Percentiles rank a stretch among this genome's conserved stretches.
Evolutionary conservation across 1,140 invertebrate species (phyloP).

Genomic region (Drosophila sturtevanti): DNA sequence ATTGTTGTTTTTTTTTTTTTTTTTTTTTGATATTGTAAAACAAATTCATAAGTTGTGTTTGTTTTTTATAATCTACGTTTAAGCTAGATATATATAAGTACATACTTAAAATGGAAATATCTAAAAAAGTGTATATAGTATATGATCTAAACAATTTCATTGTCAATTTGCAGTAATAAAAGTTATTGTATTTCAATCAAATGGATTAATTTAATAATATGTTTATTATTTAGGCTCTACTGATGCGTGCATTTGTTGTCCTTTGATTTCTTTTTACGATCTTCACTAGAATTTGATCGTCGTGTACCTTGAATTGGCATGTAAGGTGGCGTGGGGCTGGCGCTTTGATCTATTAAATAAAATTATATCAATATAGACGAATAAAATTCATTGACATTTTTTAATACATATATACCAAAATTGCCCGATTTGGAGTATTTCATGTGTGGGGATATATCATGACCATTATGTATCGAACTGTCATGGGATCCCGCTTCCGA

Average conservation of each 20-base stretch:
- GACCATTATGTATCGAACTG: conserved; percentile 65
- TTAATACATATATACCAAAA: conserved; percentile 82
- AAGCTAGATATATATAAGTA: conserved; percentile 31
- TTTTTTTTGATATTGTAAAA: not conserved
- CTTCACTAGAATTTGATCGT: conserved; percentile 84
- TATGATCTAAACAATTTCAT: conserved; percentile 68
- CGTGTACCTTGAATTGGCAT: conserved; percentile 92
- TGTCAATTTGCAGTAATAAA: conserved; percentile 43
- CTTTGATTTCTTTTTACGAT: conserved; percentile 84
- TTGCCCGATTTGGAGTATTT: conserved; percentile 76
- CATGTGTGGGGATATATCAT: conserved; percentile 66
- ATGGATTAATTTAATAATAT: not conserved
- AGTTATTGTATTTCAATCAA: not conserved
- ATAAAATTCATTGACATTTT: conserved; percentile 13
- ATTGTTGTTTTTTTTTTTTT: not conserved
- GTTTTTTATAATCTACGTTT: conserved; percentile 13
- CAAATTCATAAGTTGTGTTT: conserved; percentile 10
- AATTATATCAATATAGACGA: conserved; percentile 30
- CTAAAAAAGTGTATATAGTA: conserved; percentile 32
- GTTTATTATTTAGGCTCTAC: conserved; percentile 40
- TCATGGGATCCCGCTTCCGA: conserved; percentile 69
- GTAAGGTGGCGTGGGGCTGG: conserved; percentile 86
- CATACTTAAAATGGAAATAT: conserved; percentile 33
- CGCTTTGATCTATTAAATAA: conserved; percentile 83
- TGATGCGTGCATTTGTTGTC: conserved; percentile 82